A percentile compares a stretch with the other conserved stretches of the same genome.
These are phyloP conservation scores for Staurois parvus DNA, from an alignment of 2,797 vertebrate genomes.

Conservation along the genomic window DNA sequence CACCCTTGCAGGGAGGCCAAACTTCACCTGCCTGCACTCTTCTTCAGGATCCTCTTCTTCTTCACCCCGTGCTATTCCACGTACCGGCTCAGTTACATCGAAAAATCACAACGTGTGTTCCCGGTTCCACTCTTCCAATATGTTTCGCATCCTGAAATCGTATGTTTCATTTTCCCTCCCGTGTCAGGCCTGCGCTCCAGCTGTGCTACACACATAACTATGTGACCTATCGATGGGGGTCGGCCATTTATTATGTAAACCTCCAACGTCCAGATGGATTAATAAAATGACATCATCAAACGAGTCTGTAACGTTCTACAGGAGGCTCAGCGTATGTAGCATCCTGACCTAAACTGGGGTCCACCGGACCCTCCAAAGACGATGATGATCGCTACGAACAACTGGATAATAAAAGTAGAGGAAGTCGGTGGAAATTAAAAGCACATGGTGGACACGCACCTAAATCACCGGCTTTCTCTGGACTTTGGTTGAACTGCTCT, in stretches of 20 bases:
- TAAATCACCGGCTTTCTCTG: slow-evolving; percentile 26
- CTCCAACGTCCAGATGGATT: slow-evolving; percentile 44
- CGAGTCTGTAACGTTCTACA: slow-evolving; percentile 19
- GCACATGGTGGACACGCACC: slow-evolving; percentile 23
- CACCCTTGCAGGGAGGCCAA: too few species aligned
- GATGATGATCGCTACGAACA: slow-evolving; percentile 25
- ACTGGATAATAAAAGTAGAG: slow-evolving; percentile 28
- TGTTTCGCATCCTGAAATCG: neutral
- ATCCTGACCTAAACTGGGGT: slow-evolving; percentile 16
- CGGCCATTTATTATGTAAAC: slow-evolving; percentile 37
- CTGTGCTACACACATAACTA: neutral
- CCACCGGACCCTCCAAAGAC: neutral
- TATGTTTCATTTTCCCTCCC: slow-evolving; percentile 12
- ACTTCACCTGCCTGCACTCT: too few species aligned
- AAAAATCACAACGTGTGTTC: too few species aligned
- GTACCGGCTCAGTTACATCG: too few species aligned
- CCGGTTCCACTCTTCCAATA: slow-evolving; percentile 1
- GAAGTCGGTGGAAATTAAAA: slow-evolving; percentile 37
- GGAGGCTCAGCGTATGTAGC: neutral
- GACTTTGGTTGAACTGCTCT: slow-evolving; percentile 47
- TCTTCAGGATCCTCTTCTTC: too few species aligned
- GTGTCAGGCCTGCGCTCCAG: slow-evolving; percentile 11
- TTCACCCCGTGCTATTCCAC: too few species aligned
- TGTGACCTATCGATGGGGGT: slow-evolving; percentile 6
- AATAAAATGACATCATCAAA: slow-evolving; percentile 44